Base-by-base conservation (phyloP, 2,888 invertebrate species). In the Horisme vitalbata region DNA sequence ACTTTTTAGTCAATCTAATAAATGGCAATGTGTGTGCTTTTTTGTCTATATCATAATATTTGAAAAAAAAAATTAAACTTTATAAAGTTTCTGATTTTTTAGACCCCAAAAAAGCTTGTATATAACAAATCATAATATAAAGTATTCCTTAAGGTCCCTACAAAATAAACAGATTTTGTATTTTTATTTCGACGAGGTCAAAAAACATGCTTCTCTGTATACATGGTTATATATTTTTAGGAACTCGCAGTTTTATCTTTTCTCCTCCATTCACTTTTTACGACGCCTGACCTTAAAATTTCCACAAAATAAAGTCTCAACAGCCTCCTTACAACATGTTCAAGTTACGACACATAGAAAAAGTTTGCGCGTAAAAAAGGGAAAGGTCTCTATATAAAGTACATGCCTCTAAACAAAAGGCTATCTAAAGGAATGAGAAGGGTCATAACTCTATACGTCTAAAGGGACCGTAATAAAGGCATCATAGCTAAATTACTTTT, bases 401-500 rank as follows among this genome's bases (percentile, higher is more conserved):
- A 55, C 59, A 57, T 47, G 62, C 62, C 55, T 54, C 60, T 58
- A 68, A 65, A 71, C 72, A 73, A 71, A 74, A 63, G 59, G 56
- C 69, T 66, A 67, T 72, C 65, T 69, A 57, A 60, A 57, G 59
- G 65, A 71, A 69, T 65, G 72, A 65, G 65, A 67, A 63, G 56
- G 56, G 63, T 62, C 57, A 69, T 75, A 74, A 75, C 70, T 75
- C 68, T 65, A 71, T 75, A 68, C 59, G 57, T 63, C 61, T 61
- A 50, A 61, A 63, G 58, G 65, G 66, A 59, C 66, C 62, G 73
- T 72, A 68, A 72, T 76, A 76, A 75, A 75, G 70, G 63, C 74
- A 67, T 76, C 71, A 71, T 75, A 68, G 65, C 69, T 55, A 65
- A 70, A 75, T 75, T 68, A 71, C 73, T 73, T 75, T 75, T 71